Percentiles rank a stretch among this genome's conserved stretches.
phyloP scores from a whole-genome alignment of 2,888 invertebrate genomes.

The Ceriagrion tenellum region DNA sequence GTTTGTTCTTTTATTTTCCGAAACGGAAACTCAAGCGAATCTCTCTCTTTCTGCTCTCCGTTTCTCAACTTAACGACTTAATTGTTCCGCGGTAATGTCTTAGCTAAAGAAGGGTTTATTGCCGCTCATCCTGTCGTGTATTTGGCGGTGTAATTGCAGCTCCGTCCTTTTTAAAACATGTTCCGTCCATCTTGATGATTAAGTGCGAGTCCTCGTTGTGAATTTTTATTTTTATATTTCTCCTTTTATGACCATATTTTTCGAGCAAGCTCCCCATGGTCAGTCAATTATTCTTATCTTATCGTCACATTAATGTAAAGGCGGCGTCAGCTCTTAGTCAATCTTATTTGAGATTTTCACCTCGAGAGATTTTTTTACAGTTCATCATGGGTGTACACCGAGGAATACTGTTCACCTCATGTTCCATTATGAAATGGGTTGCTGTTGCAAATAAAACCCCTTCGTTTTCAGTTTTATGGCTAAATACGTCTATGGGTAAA shows the following conservation, averaged over 20 bases:
- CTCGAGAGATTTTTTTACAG: no score
- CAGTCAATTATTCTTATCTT: neutral
- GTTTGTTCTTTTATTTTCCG: neutral
- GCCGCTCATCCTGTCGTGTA: neutral
- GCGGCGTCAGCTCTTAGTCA: neutral
- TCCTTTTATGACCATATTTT: neutral
- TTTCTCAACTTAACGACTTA: neutral
- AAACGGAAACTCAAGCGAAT: neutral
- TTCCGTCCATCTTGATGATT: neutral
- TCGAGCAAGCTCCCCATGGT: neutral
- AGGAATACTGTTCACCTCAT: no score
- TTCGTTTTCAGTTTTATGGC: no score
- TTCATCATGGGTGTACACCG: no score
- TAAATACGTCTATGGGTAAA: no score
- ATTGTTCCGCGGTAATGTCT: conserved; percentile 14
- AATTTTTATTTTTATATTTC: neutral
- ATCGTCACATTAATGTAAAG: neutral
- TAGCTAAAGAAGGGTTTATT: conserved; percentile 23
- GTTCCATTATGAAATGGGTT: no score
- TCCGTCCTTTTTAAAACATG: neutral
- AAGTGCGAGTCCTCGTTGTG: neutral
- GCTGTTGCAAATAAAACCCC: no score
- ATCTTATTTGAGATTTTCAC: no score
- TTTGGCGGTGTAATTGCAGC: neutral
- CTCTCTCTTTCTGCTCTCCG: neutral